These are phyloP conservation scores for Branchellion lobata DNA, from an alignment of 2,888 invertebrate genomes.

Conservation along the genomic window DNA sequence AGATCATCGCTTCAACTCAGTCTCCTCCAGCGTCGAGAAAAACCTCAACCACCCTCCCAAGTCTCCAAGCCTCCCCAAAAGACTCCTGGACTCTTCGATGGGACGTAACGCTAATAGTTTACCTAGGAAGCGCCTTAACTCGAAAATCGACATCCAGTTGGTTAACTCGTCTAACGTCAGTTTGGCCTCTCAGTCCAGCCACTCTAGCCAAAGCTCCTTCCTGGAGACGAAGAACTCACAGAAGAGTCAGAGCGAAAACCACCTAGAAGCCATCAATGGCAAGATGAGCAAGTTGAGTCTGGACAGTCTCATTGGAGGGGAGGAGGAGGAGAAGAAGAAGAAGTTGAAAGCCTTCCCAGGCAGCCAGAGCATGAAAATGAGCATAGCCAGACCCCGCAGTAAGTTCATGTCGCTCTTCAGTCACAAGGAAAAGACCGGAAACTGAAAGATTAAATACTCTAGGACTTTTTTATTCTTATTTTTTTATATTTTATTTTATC, in stretches of 20 bases:
- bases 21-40: background rate
- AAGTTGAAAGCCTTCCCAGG: background rate
- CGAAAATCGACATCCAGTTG: constrained; percentile 22
- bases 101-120: constrained; percentile 27
- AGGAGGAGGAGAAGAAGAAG: background rate
- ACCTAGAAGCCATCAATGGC: constrained; percentile 23
- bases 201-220: constrained; percentile 4
- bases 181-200: constrained; percentile 19
- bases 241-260: constrained; percentile 42
- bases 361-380: constrained; percentile 34
- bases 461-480: background rate
- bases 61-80: background rate
- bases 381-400: background rate
- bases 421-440: background rate
- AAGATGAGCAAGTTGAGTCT: constrained; percentile 32
- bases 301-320: constrained; percentile 28
- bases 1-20: background rate
- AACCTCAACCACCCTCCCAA: background rate
- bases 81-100: background rate
- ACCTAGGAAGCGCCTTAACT: background rate
- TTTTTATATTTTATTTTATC: background rate
- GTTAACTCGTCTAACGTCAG: constrained; percentile 26
- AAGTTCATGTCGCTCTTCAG: constrained; percentile 9
- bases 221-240: background rate
- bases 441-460: background rate